Conservation (phyloP, 2,113 vertebrate genomes). For the Oxyruncus cristatus region DNA sequence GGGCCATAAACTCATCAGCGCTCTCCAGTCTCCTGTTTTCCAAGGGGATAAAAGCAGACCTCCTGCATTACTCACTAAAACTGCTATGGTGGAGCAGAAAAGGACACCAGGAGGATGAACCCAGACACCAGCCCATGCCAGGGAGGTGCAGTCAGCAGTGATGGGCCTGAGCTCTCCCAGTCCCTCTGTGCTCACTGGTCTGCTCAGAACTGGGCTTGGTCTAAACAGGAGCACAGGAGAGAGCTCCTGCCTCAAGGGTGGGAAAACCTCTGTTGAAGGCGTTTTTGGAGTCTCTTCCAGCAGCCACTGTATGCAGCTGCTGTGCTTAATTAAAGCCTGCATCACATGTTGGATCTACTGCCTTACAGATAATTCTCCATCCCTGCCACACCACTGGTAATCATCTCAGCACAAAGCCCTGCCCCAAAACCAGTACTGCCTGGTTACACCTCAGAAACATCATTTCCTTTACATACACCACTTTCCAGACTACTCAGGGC, state of each 20-base stretch:
- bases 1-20: not conserved
- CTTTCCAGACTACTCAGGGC: not conserved
- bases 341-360: not conserved
- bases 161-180: not conserved
- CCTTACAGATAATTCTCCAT: not conserved
- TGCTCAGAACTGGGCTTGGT: not conserved
- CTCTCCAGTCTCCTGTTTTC: not conserved
- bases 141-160: too few relatives aligned
- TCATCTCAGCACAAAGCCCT: not conserved
- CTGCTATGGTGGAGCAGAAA: not conserved
- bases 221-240: not conserved
- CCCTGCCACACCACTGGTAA: not conserved
- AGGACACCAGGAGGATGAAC: not conserved
- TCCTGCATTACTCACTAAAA: not conserved
- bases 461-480: not conserved
- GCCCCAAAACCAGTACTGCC: not conserved
- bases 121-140: too few relatives aligned
- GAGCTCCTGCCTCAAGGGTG: not conserved
- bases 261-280: not conserved
- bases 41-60: not conserved
- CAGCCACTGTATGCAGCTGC: not conserved
- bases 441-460: not conserved
- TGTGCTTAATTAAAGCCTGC: not conserved
- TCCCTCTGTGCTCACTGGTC: not conserved
- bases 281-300: not conserved